A percentile compares a stretch with the other conserved stretches of the same genome.
These are phyloP conservation scores for Salvelinus alpinus DNA, from an alignment of 2,113 vertebrate genomes.

Conservation along the genomic window DNA sequence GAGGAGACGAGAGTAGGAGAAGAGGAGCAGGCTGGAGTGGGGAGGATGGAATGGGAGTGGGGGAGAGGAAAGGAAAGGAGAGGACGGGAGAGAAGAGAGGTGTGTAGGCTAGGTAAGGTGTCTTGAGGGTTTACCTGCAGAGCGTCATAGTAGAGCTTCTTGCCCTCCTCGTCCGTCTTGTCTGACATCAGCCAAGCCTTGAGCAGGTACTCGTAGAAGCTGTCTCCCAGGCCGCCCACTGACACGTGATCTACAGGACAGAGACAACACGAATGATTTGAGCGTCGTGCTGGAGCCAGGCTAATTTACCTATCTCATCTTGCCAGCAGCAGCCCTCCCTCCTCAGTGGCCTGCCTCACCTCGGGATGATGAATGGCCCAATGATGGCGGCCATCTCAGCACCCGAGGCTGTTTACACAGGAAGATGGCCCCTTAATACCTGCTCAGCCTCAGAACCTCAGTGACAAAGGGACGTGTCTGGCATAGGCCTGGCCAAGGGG, in stretches of 20 bases:
- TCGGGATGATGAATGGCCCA: too few relatives aligned
- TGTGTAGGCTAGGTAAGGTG: too few relatives aligned
- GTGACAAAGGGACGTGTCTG: too few relatives aligned
- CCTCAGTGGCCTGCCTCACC: too few relatives aligned
- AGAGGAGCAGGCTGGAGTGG: background rate
- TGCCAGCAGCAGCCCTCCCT: too few relatives aligned
- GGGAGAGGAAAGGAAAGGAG: background rate
- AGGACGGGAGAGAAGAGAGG: background rate
- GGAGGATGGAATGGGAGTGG: background rate
- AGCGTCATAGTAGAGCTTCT: slow-evolving; percentile 94
- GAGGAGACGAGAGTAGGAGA: background rate
- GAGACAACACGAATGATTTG: background rate
- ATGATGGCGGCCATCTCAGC: too few relatives aligned
- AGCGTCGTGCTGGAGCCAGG: too few relatives aligned
- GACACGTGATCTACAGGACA: slow-evolving; percentile 88
- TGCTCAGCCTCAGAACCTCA: too few relatives aligned
- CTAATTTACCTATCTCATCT: too few relatives aligned
- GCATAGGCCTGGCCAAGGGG: too few relatives aligned
- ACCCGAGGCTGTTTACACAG: too few relatives aligned
- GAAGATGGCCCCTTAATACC: too few relatives aligned
- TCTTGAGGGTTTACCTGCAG: slow-evolving; percentile 84
- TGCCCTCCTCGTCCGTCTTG: slow-evolving; percentile 91
- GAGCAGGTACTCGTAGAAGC: slow-evolving; percentile 98
- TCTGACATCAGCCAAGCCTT: slow-evolving; percentile 98
- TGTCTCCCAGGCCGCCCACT: slow-evolving; percentile 93